A percentile compares a stretch with the other conserved stretches of the same genome.
These are phyloP conservation scores for Drosophila prosaltans DNA, from an alignment of 1,140 invertebrate species.

Conservation along the genomic window DNA sequence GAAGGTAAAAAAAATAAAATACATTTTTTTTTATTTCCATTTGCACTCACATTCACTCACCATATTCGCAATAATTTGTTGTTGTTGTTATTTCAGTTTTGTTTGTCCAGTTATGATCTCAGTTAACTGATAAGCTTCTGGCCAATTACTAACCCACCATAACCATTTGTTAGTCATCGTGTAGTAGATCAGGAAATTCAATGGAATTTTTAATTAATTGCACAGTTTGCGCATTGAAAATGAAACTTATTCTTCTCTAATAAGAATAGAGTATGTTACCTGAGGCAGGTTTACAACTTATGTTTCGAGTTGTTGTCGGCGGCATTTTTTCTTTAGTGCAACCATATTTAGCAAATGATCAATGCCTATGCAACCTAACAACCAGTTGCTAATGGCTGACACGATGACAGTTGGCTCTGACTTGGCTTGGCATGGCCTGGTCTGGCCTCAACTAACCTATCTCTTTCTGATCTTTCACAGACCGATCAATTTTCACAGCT, in stretches of 20 bases:
- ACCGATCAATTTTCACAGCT: slow-evolving; percentile 72
- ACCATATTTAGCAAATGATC: slow-evolving; percentile 75
- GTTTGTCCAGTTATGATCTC: slow-evolving; percentile 43
- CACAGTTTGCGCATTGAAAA: slow-evolving; percentile 40
- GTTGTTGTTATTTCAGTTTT: too few relatives aligned
- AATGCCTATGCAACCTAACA: slow-evolving; percentile 54
- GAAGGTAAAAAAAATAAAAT: slow-evolving; percentile 62
- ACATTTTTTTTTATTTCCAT: background rate
- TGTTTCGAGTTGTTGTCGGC: slow-evolving; percentile 52
- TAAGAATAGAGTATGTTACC: slow-evolving; percentile 41
- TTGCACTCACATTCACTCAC: slow-evolving; percentile 36
- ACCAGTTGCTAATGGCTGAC: slow-evolving; percentile 56
- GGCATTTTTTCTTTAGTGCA: slow-evolving; percentile 70
- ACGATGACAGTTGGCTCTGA: slow-evolving; percentile 53
- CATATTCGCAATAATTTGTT: slow-evolving; percentile 20
- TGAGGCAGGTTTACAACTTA: slow-evolving; percentile 7
- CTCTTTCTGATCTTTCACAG: slow-evolving; percentile 13
- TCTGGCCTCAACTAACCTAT: background rate
- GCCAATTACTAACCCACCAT: slow-evolving; percentile 30
- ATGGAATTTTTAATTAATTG: slow-evolving; percentile 17
- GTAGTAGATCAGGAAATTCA: slow-evolving; percentile 28
- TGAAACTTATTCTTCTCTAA: slow-evolving; percentile 42
- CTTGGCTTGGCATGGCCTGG: slow-evolving; percentile 6
- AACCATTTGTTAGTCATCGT: slow-evolving; percentile 24
- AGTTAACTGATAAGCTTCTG: slow-evolving; percentile 38